Evolutionary conservation across 2,888 invertebrate genomes (phyloP), one percentile per base, ranked within the genome.

Genomic region (Zygothrica quintamaculata): DNA sequence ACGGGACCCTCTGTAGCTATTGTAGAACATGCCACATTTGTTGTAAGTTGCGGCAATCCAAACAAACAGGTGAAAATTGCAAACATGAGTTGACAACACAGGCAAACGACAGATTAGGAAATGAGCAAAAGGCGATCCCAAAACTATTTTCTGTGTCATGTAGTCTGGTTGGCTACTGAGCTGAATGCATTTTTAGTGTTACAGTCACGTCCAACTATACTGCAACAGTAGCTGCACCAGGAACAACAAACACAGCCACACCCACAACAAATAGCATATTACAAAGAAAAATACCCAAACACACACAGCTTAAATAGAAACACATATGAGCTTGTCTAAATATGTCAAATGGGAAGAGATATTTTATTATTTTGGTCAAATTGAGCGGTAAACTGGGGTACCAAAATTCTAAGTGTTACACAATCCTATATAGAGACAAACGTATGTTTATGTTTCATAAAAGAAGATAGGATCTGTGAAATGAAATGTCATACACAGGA

Each of bases 31-130:
- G 60, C 37, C 77, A 65, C 65, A 86, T 79, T 86, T 80, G 87
- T 73, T 43, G 77, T 80, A 69, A 84, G 81, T 61, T 79, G 70
- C 74, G 73, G 66, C 84, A 57, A 47, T 46, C 58, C 52, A 60
- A 67, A 55, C 47, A 73, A 68, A 56, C 70, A 81, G 87, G 80
- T 87, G 84, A 87, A 81, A 81, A 81, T 81, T 87, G 84, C 64
- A 74, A 87, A 87, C 80, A 87, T 87, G 84, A 87, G 84, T 87
- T 80, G 80, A 84, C 87, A 87, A 79, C 69, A 69, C 51, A 39
- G 39, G 56, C 48, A 42, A 26, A 37, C 11, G 56, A 39, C 33
- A 62, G 80, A 77, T 73, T 77, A 65, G 62, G 58, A 80, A 84
- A 77, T 84, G 82, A 67, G 79, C 84, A 74, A 82, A 58, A 66